phyloP scores from a whole-genome alignment of 1,140 invertebrate species.

The Vanessa atalanta region DNA sequence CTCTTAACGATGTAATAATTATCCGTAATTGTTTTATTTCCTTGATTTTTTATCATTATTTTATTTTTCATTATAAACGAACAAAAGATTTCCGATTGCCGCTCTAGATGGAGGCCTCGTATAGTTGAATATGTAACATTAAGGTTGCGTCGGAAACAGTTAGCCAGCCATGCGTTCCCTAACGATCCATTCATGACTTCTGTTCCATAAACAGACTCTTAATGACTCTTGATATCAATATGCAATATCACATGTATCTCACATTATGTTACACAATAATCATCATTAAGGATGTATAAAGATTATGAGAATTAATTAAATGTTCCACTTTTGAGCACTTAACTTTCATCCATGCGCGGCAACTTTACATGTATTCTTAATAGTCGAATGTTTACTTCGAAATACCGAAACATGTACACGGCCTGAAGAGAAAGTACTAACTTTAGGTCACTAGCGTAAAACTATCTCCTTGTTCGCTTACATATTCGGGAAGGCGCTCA shows the following conservation, averaged over 20 bases:
- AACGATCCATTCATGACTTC: slow-evolving; percentile 64
- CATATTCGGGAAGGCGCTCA: slow-evolving; percentile 28
- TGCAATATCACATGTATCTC: background rate
- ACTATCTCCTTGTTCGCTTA: slow-evolving; percentile 33
- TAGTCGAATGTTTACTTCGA: slow-evolving; percentile 21
- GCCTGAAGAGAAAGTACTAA: slow-evolving; percentile 29
- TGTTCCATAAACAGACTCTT: slow-evolving; percentile 34
- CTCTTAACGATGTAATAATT: background rate
- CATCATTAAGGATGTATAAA: background rate
- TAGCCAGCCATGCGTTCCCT: slow-evolving; percentile 51
- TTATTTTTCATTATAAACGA: slow-evolving; percentile 19
- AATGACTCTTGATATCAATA: slow-evolving; percentile 26
- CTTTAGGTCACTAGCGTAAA: slow-evolving; percentile 32
- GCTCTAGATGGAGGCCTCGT: slow-evolving; percentile 20
- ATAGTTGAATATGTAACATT: slow-evolving; percentile 24
- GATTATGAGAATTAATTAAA: background rate
- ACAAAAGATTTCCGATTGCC: slow-evolving; percentile 30
- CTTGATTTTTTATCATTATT: background rate
- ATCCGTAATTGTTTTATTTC: background rate
- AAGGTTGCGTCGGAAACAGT: slow-evolving; percentile 49
- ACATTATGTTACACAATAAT: slow-evolving; percentile 5
- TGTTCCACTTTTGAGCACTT: slow-evolving; percentile 1
- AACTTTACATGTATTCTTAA: slow-evolving; percentile 3
- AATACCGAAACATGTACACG: slow-evolving; percentile 12
- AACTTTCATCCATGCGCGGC: slow-evolving; percentile 1